Conservation (phyloP, 2,113 vertebrate species). For the Saguinus midas region DNA sequence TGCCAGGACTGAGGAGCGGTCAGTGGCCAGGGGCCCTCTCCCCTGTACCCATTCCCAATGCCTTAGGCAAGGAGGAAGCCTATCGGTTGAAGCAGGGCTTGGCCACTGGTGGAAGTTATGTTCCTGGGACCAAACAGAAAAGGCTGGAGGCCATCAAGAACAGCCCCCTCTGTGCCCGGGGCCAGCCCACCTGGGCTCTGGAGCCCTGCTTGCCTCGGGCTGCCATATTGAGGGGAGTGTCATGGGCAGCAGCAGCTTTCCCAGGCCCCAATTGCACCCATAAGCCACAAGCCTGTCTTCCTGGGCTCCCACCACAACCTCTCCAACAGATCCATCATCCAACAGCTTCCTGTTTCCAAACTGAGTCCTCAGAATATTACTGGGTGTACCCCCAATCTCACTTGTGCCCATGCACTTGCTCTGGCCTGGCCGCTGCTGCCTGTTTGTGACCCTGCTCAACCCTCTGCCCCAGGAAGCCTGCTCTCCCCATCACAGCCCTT, state of each 20-base stretch:
- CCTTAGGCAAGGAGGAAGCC: neutral
- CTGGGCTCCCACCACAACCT: accelerated
- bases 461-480: neutral
- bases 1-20: neutral
- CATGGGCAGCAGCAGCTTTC: neutral
- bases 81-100: neutral
- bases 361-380: neutral
- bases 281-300: neutral
- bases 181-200: no score
- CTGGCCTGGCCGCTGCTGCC: neutral
- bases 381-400: neutral
- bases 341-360: neutral
- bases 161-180: neutral
- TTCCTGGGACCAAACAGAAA: neutral
- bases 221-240: neutral
- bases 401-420: neutral
- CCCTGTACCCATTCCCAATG: neutral
- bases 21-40: neutral
- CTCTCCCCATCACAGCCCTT: neutral
- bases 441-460: accelerated
- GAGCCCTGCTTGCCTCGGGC: neutral
- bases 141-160: neutral
- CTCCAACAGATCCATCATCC: no score
- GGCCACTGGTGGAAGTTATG: neutral
- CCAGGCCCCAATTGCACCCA: neutral